Base-by-base conservation (phyloP, 1,140 invertebrate species). In the Drosophila tristis region DNA sequence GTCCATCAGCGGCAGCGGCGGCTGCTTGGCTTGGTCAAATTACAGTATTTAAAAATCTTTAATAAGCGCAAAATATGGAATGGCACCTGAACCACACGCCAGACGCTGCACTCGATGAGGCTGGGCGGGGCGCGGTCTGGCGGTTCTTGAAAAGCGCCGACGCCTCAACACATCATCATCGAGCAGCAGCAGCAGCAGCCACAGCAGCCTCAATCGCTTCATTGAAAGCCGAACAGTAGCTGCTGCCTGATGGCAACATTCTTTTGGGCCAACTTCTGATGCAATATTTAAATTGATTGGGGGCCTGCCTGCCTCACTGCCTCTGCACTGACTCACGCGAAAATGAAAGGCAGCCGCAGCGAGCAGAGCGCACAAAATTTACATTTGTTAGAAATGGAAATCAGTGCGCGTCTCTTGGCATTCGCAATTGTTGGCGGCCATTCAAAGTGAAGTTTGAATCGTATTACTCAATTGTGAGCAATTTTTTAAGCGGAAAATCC, bases 31-130 rank as follows among this genome's bases (percentile, higher is more conserved):
- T 20, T 42, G n/a, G 1, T 13, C 26, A 84, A 89, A 89, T 89
- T 80, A 89, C 84, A 67, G 76, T 90, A 89, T 89, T 89, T 89
- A 89, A 90, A 89, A 89, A 84, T 89, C 76, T 80, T 76, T 54
- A 89, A 89, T 89, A 89, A 89, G 81, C 82, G 78, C 78, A 86
- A 87, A 86, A 87, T 74, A 80, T 68, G 67, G 56, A 65, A 53
- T 42, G 57, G n/a, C 20, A 9, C 9, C 20, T 39, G 44, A 73
- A 16, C 16, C 16, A 16, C 16, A 16, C 16, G 16, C 16, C 16
- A 16, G 16, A 16, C 16, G 49, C 58, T 66, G 71, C 60, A 66
- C 72, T 74, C 71, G 25, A 20, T 2, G 20, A 20, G 20, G 20
- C 20, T 1, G 8, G 20, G 2, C 23, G 47, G 43, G 53, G 56